These are phyloP conservation scores for Pristionchus exspectatus DNA, from an alignment of 2,888 invertebrate genomes.

Conservation along the genomic window DNA sequence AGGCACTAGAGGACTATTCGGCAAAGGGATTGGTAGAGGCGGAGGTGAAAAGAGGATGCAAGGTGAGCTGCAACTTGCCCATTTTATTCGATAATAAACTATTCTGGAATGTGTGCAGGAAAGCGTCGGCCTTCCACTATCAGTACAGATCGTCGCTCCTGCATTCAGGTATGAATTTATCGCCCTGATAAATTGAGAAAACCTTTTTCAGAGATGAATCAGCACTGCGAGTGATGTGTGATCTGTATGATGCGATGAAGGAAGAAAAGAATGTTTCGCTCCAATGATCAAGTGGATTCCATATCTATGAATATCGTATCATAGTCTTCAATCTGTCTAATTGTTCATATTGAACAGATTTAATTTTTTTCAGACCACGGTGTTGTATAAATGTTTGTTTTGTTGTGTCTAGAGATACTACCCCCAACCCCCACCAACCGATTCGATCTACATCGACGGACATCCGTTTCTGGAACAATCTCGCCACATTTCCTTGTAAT, in stretches of 20 bases:
- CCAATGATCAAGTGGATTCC: too few relatives aligned
- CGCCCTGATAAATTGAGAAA: too few relatives aligned
- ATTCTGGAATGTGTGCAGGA: too few relatives aligned
- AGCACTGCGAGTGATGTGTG: background rate
- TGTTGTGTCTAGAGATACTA: too few relatives aligned
- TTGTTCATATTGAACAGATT: background rate
- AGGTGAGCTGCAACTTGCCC: background rate
- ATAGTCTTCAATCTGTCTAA: too few relatives aligned
- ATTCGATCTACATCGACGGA: too few relatives aligned
- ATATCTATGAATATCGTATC: background rate
- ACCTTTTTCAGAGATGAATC: background rate
- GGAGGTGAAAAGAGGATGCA: background rate
- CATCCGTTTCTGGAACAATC: too few relatives aligned
- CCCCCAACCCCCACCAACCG: too few relatives aligned
- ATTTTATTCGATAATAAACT: too few relatives aligned
- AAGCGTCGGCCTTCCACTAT: constrained; percentile 12
- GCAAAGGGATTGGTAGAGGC: background rate
- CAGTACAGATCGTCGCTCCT: too few relatives aligned
- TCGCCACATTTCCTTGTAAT: too few relatives aligned
- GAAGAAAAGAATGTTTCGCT: background rate
- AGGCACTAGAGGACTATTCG: background rate
- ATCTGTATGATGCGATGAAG: constrained; percentile 15
- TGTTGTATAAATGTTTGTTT: background rate
- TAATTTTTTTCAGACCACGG: background rate
- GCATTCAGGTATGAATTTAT: background rate